Conservation (phyloP, 2,113 vertebrate species). For the Lynx canadensis region DNA sequence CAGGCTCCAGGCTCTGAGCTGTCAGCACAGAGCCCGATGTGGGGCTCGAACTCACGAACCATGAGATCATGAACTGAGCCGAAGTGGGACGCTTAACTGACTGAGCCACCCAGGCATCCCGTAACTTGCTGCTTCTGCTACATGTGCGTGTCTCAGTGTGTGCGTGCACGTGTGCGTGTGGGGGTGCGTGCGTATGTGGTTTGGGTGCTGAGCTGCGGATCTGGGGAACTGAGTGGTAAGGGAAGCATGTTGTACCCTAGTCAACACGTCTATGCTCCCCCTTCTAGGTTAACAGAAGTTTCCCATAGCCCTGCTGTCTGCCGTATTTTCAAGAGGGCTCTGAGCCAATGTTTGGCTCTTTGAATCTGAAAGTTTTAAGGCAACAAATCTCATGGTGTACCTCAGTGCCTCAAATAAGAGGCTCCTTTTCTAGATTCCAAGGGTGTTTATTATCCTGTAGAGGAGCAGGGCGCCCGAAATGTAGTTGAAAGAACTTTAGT, state of each 20-base stretch:
- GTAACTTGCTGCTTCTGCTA: accelerated
- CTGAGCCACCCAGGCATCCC: too few species aligned
- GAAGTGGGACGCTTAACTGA: too few species aligned
- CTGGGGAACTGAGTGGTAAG: not conserved
- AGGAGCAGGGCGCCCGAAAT: not conserved
- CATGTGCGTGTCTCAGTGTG: not conserved
- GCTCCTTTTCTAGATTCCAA: not conserved
- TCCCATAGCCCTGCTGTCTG: accelerated
- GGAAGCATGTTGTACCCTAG: accelerated
- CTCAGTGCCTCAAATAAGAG: not conserved
- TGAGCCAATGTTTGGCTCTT: not conserved
- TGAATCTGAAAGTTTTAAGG: not conserved
- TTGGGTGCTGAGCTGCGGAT: not conserved
- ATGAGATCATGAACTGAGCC: too few species aligned
- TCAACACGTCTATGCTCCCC: accelerated
- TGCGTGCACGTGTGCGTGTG: not conserved
- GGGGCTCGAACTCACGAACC: too few species aligned
- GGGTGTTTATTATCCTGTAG: not conserved
- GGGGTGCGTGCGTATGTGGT: not conserved
- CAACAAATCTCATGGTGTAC: not conserved
- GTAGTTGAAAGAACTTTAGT: not conserved
- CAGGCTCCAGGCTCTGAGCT: too few species aligned
- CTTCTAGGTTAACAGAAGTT: not conserved
- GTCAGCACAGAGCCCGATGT: too few species aligned
- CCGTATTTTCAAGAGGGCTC: not conserved